Evolutionary conservation across 2,797 vertebrate species (phyloP).

Genomic region (Dromococcyx pavoninus): DNA sequence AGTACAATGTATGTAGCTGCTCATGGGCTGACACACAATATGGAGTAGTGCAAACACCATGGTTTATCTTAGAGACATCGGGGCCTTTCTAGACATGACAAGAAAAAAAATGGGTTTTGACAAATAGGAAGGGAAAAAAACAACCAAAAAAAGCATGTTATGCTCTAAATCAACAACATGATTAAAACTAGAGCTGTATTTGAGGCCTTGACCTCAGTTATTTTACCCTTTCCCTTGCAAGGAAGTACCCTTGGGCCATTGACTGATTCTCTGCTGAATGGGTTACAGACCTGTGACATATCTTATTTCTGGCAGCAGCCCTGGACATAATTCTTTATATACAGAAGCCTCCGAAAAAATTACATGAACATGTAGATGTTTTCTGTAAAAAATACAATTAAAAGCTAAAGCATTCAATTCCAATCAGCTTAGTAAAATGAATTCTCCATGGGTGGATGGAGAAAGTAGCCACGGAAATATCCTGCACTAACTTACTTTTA

Average conservation of each 20-base stretch:
- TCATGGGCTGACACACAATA: not conserved
- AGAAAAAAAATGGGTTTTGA: conserved; percentile 62
- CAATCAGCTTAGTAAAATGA: conserved; percentile 64
- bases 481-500: conserved; percentile 7
- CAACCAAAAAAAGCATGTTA: conserved; percentile 5
- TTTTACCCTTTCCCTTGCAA: conserved; percentile 70
- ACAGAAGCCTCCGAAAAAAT: conserved; percentile 53
- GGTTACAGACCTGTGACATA: conserved; percentile 73
- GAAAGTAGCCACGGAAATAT: conserved; percentile 45
- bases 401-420: conserved; percentile 43
- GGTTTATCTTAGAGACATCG: not conserved
- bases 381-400: conserved; percentile 42
- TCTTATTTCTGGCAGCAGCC: conserved; percentile 71
- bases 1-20: not conserved
- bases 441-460: conserved; percentile 32
- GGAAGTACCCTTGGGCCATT: conserved; percentile 73
- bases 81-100: not conserved
- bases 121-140: not conserved
- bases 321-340: conserved; percentile 75
- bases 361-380: conserved; percentile 56
- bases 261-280: conserved; percentile 58
- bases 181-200: conserved; percentile 54
- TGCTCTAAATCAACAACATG: conserved; percentile 67
- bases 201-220: conserved; percentile 64
- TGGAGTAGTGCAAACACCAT: not conserved